A percentile compares a stretch with the other conserved stretches of the same genome.
These are phyloP conservation scores for Lithophane leautieri DNA, from an alignment of 2,888 invertebrate genomes.

Conservation along the genomic window DNA sequence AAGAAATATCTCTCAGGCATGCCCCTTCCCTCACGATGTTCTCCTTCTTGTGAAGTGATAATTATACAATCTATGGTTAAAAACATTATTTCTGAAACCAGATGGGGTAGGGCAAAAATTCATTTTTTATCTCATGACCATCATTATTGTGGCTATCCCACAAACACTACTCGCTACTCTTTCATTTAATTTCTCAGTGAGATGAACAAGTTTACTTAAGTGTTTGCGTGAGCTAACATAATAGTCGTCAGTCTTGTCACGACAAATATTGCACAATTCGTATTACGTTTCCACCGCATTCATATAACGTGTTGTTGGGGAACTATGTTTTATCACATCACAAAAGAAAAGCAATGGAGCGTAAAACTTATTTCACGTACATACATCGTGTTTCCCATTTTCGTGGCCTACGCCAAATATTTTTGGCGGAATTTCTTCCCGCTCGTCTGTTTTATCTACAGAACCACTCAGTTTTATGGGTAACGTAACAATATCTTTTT, in stretches of 20 bases:
- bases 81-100: not conserved
- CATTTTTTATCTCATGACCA: not conserved
- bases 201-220: not conserved
- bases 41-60: no score
- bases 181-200: not conserved
- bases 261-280: slow-evolving; percentile 10
- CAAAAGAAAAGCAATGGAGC: slow-evolving; percentile 27
- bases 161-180: no score
- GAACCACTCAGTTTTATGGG: slow-evolving; percentile 56
- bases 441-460: slow-evolving; percentile 42
- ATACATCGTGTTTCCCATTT: slow-evolving; percentile 18
- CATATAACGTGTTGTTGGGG: slow-evolving; percentile 1
- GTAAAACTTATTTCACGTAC: slow-evolving; percentile 22
- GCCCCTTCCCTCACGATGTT: no score
- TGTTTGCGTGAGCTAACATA: not conserved
- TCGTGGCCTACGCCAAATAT: slow-evolving; percentile 17
- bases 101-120: no score
- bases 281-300: not conserved
- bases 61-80: no score
- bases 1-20: no score
- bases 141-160: not conserved
- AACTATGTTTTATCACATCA: slow-evolving; percentile 29
- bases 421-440: slow-evolving; percentile 18
- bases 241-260: not conserved
- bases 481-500: slow-evolving; percentile 26